Base-by-base conservation (phyloP, 1,140 invertebrate species). In the Drosophila dunni region DNA sequence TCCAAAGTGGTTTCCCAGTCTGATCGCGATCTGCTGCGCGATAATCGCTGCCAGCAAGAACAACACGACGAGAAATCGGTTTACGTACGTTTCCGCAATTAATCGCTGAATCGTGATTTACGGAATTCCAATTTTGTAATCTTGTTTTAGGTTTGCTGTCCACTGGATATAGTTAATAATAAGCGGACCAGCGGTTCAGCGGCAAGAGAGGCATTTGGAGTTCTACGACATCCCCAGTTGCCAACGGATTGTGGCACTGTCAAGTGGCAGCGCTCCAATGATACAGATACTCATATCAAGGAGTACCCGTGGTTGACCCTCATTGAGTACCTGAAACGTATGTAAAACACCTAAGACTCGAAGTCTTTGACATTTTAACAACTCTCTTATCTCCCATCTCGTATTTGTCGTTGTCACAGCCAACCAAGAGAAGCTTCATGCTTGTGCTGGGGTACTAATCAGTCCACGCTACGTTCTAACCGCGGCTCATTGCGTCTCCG, bases 231-330 rank as follows among this genome's bases (percentile, higher is more conserved):
- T 68, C 77, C 76, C 2, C 54, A 83, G 7, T 56, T 88, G 50
- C 83, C 83, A n/a, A 9, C 1, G 11, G 45, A 75, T 13, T 88
- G 84, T 11, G 93, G 93, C 8, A 73, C 65, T 3, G 92, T 91
- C 8, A 92, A 93, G 67, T 94, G 93, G 58, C 94, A 95, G 13
- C 93, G 67, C 4, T 48, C 42, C 2, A 94, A 95, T 40, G 95
- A 94, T 5, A 92, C 94, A 56, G 85, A 92, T 2, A 94, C 95
- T 0, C 93, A 93, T 0, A 92, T 96, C 6, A 94, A 94, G 58
- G 95, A 96, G 81, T 96, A 94, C 79, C 95, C 95, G 0, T 96
- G 95, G 95, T 94, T 95, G 94, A 94, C 93, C 0, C 91, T 95
- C 0, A 75, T 96, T 15, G 90, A 91, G 48, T 91, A 82, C 48